Evolutionary conservation across 2,113 vertebrate species (phyloP).

Genomic region (Sinocyclocheilus anophthalmus): DNA sequence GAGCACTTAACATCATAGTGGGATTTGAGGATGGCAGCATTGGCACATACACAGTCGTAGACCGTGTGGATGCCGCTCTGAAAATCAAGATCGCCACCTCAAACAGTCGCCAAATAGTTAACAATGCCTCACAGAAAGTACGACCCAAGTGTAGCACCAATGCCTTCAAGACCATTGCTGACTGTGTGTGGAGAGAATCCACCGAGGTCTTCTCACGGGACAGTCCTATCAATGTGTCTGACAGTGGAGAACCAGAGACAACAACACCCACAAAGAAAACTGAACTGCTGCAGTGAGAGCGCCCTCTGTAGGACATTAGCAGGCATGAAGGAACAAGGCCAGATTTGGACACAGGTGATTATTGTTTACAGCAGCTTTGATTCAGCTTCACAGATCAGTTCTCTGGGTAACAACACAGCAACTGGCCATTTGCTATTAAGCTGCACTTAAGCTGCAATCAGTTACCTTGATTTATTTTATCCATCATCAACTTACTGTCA

Average conservation of each 20-base stretch:
- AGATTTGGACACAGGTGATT: constrained; percentile 68
- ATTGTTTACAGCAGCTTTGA: constrained; percentile 82
- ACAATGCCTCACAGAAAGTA: constrained; percentile 85
- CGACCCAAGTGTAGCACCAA: constrained; percentile 89
- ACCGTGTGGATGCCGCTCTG: constrained; percentile 93
- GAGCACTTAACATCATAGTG: constrained; percentile 95
- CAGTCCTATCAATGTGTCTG: constrained; percentile 94
- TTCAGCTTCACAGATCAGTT: constrained; percentile 79
- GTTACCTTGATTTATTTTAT: constrained; percentile 63
- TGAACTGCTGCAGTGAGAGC: constrained; percentile 85
- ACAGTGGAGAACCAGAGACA: constrained; percentile 86
- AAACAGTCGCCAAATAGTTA: constrained; percentile 97
- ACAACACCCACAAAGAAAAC: constrained; percentile 91
- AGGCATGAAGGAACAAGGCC: constrained; percentile 23
- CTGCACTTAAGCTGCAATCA: constrained; percentile 77
- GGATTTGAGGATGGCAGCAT: constrained; percentile 98
- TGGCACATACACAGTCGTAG: constrained; percentile 96
- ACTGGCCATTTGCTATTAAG: constrained; percentile 70
- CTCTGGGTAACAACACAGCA: constrained; percentile 67
- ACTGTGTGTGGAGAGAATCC: constrained; percentile 96
- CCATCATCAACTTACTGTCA: constrained; percentile 64
- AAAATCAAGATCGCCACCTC: constrained; percentile 99
- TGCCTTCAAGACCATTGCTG: constrained; percentile 90
- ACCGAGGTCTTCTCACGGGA: constrained; percentile 97
- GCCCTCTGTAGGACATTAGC: constrained; percentile 61